Evolutionary conservation across 2,888 invertebrate species (phyloP).

Genomic region (Calliscelio sp.): DNA sequence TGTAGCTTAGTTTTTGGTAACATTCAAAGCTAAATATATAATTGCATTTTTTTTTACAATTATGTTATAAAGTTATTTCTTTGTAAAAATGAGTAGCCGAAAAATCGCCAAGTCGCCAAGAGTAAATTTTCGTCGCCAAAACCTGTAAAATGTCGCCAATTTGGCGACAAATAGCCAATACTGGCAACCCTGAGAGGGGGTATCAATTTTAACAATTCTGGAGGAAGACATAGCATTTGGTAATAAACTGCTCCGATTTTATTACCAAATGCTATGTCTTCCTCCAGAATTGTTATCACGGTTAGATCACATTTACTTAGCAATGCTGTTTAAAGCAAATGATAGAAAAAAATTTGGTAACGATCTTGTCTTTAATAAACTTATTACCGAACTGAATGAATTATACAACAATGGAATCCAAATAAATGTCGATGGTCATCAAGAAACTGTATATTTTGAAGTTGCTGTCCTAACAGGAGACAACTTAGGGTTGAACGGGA

Average conservation of each 20-base stretch:
- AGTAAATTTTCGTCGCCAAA: too few species aligned
- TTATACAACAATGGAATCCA: constrained; percentile 8
- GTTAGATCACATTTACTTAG: constrained; percentile 17
- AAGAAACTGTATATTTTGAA: constrained; percentile 47
- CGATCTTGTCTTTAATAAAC: constrained; percentile 14
- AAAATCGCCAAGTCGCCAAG: background rate
- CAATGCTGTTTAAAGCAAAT: constrained; percentile 22
- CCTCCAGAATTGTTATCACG: constrained; percentile 15
- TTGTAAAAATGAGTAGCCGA: background rate
- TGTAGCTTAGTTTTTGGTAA: too few species aligned
- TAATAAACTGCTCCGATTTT: too few species aligned
- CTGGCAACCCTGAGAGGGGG: too few species aligned
- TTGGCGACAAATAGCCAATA: background rate
- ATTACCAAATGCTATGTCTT: background rate
- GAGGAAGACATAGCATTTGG: constrained; percentile 9
- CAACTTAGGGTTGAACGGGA: constrained; percentile 21
- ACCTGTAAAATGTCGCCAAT: background rate
- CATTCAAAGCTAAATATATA: too few species aligned
- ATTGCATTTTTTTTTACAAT: too few species aligned
- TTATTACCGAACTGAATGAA: constrained; percentile 19
- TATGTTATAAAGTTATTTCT: too few species aligned
- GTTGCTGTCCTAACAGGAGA: constrained; percentile 24
- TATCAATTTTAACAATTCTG: constrained; percentile 8
- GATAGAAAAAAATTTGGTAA: constrained; percentile 30
- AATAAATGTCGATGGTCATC: background rate